Evolutionary conservation across 2,888 invertebrate species (phyloP).

Genomic region (Xestia c-nigrum): DNA sequence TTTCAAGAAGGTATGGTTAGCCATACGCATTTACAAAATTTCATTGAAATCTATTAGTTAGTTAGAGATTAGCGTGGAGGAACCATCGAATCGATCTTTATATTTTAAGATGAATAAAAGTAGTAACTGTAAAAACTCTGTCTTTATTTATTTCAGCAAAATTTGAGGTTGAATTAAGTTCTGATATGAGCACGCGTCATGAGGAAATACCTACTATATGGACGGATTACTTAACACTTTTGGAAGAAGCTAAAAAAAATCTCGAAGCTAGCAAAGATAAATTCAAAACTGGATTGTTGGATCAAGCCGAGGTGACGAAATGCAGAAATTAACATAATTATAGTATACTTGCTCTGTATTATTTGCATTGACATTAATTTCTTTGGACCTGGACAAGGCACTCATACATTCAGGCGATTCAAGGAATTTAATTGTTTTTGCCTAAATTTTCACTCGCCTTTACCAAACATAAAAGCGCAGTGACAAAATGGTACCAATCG

Average conservation of each 20-base stretch:
- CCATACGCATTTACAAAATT: neutral
- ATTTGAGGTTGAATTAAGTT: slow-evolving; percentile 93
- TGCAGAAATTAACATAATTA: neutral
- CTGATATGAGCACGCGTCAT: slow-evolving; percentile 90
- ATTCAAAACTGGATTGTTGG: slow-evolving; percentile 93
- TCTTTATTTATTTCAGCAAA: slow-evolving; percentile 85
- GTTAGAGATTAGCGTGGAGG: neutral
- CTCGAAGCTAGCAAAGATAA: slow-evolving; percentile 93
- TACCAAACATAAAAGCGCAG: neutral
- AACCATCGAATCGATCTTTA: neutral
- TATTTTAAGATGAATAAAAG: neutral
- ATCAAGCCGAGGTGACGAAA: slow-evolving; percentile 91
- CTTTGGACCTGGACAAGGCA: neutral
- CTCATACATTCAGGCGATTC: neutral
- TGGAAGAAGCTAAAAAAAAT: slow-evolving; percentile 94
- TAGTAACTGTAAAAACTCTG: neutral
- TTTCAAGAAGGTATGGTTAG: neutral
- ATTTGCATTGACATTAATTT: neutral
- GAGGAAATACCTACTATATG: slow-evolving; percentile 92
- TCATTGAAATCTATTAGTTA: neutral
- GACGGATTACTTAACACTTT: slow-evolving; percentile 92
- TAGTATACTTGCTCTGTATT: neutral
- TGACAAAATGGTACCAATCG: too few species aligned
- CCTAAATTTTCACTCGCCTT: too few species aligned
- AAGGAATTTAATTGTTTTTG: neutral